phyloP scores from a whole-genome alignment of 2,797 vertebrate genomes.

The Otus scops region DNA sequence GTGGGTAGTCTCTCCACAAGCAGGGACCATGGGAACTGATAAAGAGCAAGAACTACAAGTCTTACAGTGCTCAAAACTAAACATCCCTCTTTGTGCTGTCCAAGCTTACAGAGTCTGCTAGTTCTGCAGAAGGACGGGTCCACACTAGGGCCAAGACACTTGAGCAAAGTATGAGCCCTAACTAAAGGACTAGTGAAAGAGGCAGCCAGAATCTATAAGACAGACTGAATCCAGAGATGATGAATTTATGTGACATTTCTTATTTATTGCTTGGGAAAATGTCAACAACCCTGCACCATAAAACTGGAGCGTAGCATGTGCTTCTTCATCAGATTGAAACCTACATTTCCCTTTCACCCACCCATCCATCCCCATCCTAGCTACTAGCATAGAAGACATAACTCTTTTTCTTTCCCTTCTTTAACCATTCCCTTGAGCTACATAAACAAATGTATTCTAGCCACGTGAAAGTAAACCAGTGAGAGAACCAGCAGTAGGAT shows the following conservation, averaged over 20 bases:
- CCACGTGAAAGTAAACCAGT: not conserved
- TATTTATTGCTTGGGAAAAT: not conserved
- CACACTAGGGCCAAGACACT: not conserved
- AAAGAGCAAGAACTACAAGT: not conserved
- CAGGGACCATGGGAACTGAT: not conserved
- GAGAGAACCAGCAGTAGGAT: not conserved
- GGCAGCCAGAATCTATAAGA: not conserved
- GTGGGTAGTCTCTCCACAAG: not conserved
- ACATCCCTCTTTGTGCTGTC: not conserved
- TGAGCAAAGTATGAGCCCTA: not conserved
- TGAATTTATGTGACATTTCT: not conserved
- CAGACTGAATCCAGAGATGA: not conserved
- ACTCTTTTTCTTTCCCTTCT: not conserved
- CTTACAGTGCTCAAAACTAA: not conserved
- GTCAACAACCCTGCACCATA: not conserved
- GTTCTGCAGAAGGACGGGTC: not conserved
- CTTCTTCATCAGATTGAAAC: constrained; percentile 7
- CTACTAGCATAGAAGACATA: not conserved
- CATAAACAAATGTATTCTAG: not conserved
- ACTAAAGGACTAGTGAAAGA: not conserved
- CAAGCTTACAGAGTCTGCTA: not conserved
- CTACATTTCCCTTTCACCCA: not conserved
- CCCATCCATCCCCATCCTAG: not conserved
- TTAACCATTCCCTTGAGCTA: not conserved
- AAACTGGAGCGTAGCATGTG: not conserved